Conservation (phyloP, 2,113 vertebrate genomes). For the Pterocles gutturalis region DNA sequence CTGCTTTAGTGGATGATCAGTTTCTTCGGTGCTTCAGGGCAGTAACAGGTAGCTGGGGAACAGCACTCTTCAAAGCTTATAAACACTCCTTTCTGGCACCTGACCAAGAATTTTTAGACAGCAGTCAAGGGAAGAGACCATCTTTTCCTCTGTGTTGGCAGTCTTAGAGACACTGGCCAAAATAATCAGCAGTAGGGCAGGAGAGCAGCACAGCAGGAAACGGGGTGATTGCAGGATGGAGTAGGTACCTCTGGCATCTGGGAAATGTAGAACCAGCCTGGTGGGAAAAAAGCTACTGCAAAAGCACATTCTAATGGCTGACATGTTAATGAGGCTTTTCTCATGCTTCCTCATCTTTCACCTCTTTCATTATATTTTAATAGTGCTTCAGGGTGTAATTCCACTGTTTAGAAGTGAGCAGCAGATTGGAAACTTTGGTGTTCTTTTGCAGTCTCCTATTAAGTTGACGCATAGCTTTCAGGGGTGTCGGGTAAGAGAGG, state of each 20-base stretch:
- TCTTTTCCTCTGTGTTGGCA: neutral
- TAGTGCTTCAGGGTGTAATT: slow-evolving; percentile 10
- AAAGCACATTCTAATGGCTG: neutral
- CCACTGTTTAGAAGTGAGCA: neutral
- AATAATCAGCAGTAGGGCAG: neutral
- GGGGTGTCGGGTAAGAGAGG: neutral
- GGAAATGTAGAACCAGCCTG: neutral
- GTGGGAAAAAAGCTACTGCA: neutral
- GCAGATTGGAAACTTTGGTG: neutral
- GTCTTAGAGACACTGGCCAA: neutral
- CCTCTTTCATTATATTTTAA: neutral
- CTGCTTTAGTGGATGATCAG: neutral
- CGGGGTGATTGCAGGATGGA: neutral
- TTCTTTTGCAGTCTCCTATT: neutral
- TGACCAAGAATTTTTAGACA: neutral
- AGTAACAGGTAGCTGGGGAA: neutral
- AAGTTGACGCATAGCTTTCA: neutral
- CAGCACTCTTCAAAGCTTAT: neutral
- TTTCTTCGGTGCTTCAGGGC: neutral
- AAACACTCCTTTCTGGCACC: neutral
- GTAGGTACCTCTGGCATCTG: neutral
- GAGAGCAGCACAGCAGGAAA: neutral
- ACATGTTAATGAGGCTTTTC: neutral
- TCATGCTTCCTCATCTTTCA: slow-evolving; percentile 22
- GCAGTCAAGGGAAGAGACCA: neutral